Conservation (phyloP, 2,888 invertebrate species). For the Lacanobia wlatinum region DNA sequence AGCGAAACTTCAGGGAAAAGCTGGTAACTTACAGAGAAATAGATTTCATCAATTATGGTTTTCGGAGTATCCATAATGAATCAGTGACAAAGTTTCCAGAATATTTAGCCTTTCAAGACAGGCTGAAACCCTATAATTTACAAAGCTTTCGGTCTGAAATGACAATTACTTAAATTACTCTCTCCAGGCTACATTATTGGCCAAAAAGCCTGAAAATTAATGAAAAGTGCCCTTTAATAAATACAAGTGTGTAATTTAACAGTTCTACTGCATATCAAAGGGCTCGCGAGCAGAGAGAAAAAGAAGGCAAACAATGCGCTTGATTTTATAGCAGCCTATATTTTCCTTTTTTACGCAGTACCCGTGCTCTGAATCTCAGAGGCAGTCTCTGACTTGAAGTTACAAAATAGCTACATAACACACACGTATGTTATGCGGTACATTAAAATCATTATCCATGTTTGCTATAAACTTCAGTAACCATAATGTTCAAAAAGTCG, state of each 20-base stretch:
- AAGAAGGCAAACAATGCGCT: no score
- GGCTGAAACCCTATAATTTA: constrained; percentile 17
- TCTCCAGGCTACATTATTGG: neutral
- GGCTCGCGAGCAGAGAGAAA: neutral
- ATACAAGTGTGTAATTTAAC: constrained; percentile 11
- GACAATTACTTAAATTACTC: constrained; percentile 2
- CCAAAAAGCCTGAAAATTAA: neutral
- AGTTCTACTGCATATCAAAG: neutral
- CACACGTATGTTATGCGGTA: no score
- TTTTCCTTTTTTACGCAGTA: no score
- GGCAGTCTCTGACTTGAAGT: no score
- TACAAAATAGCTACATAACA: no score
- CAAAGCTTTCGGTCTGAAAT: constrained; percentile 5
- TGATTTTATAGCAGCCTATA: no score
- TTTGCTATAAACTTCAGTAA: neutral
- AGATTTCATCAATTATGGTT: neutral
- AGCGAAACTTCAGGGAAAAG: no score
- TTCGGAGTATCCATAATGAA: neutral
- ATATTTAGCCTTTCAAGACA: neutral
- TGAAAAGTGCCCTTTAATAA: neutral
- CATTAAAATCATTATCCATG: no score
- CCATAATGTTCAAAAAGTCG: no score
- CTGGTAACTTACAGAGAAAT: neutral
- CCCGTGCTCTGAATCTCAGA: no score
- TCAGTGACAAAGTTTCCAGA: neutral